phyloP scores from a whole-genome alignment of 2,888 invertebrate species.

The Lithophane socia region DNA sequence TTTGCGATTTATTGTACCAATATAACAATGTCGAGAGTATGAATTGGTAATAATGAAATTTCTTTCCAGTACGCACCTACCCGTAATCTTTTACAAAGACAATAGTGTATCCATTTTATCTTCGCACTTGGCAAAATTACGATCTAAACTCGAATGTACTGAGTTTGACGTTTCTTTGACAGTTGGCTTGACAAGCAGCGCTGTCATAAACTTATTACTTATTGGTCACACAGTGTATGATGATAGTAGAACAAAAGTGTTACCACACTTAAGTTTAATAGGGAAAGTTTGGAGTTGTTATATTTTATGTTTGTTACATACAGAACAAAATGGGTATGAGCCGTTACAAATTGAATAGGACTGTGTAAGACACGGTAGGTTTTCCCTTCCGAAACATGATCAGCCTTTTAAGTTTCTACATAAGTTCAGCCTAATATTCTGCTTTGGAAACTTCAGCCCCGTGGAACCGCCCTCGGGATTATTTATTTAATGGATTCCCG shows the following conservation, averaged over 20 bases:
- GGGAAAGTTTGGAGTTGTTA: conserved; percentile 35
- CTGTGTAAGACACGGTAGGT: background rate
- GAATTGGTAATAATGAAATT: conserved; percentile 61
- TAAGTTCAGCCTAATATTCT: no score
- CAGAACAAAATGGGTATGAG: conserved; percentile 16
- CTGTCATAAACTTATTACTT: background rate
- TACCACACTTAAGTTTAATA: conserved; percentile 3
- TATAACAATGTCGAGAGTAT: conserved; percentile 67
- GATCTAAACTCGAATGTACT: conserved; percentile 7
- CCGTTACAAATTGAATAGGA: conserved; percentile 22
- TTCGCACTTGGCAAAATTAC: background rate
- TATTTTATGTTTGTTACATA: conserved; percentile 29
- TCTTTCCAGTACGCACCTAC: conserved; percentile 63
- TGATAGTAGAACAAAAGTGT: conserved; percentile 52
- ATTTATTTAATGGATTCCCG: background rate
- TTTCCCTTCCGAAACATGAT: conserved; percentile 9
- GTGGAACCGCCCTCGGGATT: background rate
- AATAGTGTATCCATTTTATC: background rate
- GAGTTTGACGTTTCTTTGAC: conserved; percentile 1
- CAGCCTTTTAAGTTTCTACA: conserved; percentile 8
- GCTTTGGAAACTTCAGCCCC: background rate
- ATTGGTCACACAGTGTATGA: background rate
- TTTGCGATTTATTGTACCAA: conserved; percentile 56
- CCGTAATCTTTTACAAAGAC: conserved; percentile 63
- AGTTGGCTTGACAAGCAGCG: background rate